phyloP scores from a whole-genome alignment of 2,113 vertebrate genomes.

The Ictalurus punctatus region DNA sequence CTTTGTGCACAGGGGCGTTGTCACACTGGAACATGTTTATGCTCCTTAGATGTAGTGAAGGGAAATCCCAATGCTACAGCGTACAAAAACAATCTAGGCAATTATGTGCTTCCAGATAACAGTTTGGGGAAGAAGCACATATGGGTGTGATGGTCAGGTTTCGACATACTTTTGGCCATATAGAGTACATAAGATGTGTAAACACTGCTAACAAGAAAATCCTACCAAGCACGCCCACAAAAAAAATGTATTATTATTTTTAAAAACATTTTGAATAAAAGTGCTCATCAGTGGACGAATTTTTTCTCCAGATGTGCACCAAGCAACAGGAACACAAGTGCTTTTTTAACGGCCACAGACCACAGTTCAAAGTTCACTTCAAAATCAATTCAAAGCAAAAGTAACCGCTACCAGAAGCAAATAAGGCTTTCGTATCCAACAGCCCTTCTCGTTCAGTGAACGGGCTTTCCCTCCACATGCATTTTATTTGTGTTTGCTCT shows the following conservation, averaged over 20 bases:
- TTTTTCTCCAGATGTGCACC: neutral
- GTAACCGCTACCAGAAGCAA: neutral
- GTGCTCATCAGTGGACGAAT: too few species aligned
- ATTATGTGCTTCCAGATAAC: neutral
- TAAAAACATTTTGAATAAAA: neutral
- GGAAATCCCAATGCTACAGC: neutral
- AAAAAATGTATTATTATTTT: neutral
- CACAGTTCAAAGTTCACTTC: neutral
- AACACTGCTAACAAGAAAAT: neutral
- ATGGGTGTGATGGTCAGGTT: neutral
- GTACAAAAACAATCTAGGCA: neutral
- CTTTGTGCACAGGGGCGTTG: too few species aligned
- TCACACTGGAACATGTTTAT: too few species aligned
- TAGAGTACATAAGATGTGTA: neutral
- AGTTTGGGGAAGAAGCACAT: neutral
- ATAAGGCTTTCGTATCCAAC: neutral
- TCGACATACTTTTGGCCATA: neutral
- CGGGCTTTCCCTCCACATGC: neutral
- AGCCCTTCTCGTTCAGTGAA: neutral
- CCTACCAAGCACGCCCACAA: neutral
- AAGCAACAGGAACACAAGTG: neutral
- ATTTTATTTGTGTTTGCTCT: neutral
- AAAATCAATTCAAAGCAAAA: neutral
- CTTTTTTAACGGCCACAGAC: neutral
- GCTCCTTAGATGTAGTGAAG: neutral